Percentiles rank a stretch among this genome's conserved stretches.
phyloP scores from a whole-genome alignment of 2,797 vertebrate genomes.

The Pachyuromys duprasi region DNA sequence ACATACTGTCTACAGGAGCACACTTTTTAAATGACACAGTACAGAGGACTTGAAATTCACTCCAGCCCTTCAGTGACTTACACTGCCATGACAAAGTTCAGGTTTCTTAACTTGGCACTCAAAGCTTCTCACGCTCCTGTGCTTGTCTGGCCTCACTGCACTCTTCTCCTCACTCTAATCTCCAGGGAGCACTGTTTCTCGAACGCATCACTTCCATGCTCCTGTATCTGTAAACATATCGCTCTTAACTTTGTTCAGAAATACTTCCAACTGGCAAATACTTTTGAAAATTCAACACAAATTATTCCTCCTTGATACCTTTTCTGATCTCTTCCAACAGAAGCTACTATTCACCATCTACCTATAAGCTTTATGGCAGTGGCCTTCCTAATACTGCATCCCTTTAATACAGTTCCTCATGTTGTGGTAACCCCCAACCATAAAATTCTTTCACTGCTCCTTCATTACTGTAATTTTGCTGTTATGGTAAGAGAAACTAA shows the following conservation, averaged over 20 bases:
- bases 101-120: constrained; percentile 22
- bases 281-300: constrained; percentile 51
- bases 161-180: background rate
- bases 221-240: constrained; percentile 27
- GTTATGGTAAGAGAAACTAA: constrained; percentile 36
- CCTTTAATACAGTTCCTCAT: background rate
- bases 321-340: constrained; percentile 44
- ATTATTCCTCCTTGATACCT: constrained; percentile 32
- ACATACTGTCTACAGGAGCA: background rate
- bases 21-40: constrained; percentile 44
- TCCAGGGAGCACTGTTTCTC: background rate
- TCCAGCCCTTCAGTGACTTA: constrained; percentile 24
- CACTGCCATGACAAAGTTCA: constrained; percentile 1
- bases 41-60: constrained; percentile 46
- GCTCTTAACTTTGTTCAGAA: constrained; percentile 46
- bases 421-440: background rate
- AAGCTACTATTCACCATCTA: background rate
- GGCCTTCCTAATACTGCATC: background rate
- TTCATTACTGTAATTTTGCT: background rate
- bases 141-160: background rate
- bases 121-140: background rate
- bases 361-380: background rate
- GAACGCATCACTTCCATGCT: background rate
- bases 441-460: background rate
- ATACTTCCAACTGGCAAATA: background rate